phyloP scores from a whole-genome alignment of 2,888 invertebrate species.

The Monochamus alternatus region DNA sequence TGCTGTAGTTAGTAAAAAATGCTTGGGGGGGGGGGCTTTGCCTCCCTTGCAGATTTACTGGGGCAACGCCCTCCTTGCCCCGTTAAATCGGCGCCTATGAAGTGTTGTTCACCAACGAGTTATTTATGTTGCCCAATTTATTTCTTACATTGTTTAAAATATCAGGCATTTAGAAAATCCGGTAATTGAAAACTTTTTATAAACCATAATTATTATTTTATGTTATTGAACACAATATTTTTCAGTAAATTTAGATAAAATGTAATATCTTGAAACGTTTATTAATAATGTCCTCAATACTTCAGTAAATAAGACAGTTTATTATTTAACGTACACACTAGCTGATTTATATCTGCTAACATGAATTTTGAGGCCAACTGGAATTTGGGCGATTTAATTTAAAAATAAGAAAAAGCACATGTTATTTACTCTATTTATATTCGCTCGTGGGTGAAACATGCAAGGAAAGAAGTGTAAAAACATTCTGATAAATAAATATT shows the following conservation, averaged over 20 bases:
- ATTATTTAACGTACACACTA: background rate
- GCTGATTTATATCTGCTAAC: background rate
- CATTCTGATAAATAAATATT: conserved; percentile 1
- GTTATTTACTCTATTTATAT: background rate
- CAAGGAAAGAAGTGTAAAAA: background rate
- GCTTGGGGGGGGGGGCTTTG: too few relatives aligned
- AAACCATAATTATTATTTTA: background rate
- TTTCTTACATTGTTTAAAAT: too few relatives aligned
- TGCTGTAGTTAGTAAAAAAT: too few relatives aligned
- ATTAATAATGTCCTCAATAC: background rate
- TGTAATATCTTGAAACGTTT: background rate
- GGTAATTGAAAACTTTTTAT: background rate
- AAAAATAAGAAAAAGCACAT: conserved; percentile 8
- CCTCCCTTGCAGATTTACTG: too few relatives aligned
- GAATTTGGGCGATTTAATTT: conserved; percentile 1
- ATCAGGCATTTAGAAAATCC: too few relatives aligned
- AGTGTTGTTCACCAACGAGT: too few relatives aligned
- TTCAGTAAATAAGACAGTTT: background rate
- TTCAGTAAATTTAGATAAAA: background rate
- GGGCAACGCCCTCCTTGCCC: too few relatives aligned
- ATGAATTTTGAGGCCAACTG: background rate
- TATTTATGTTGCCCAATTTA: too few relatives aligned
- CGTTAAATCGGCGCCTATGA: too few relatives aligned
- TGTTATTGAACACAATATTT: background rate
- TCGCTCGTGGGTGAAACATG: background rate